These are phyloP conservation scores for Gerris lacustris DNA, from an alignment of 2,888 invertebrate species.

Conservation along the genomic window DNA sequence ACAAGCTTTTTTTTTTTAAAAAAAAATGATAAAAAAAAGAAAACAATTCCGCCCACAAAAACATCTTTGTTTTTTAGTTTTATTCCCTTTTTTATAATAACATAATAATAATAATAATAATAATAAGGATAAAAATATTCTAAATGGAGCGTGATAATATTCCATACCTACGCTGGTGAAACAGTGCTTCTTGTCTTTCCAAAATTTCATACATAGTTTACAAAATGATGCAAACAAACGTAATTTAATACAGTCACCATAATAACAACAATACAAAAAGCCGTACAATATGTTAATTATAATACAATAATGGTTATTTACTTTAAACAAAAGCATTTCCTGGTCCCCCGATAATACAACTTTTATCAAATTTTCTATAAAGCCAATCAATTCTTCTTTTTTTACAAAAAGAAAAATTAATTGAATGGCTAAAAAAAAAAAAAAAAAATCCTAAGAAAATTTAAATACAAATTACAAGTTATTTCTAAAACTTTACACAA, in stretches of 20 bases:
- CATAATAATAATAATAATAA: not conserved
- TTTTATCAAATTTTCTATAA: not conserved
- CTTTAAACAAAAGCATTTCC: not conserved
- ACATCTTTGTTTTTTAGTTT: no score
- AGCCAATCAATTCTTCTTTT: not conserved
- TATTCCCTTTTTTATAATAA: not conserved
- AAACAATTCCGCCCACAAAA: no score
- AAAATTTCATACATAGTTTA: slow-evolving; percentile 15
- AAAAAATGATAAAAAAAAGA: not conserved
- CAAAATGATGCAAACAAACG: not conserved
- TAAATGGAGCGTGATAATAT: slow-evolving; percentile 39
- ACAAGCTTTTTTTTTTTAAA: no score
- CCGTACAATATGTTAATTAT: not conserved
- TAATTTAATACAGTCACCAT: not conserved
- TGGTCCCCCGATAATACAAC: not conserved
- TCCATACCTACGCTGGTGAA: slow-evolving; percentile 34
- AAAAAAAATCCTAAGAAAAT: no score
- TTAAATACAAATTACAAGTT: no score
- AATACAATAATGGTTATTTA: not conserved
- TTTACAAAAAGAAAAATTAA: not conserved
- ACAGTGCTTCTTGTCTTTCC: slow-evolving; percentile 15
- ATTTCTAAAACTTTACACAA: no score
- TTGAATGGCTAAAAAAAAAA: not conserved
- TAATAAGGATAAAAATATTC: slow-evolving; percentile 33
- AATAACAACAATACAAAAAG: not conserved